Conservation (phyloP, 2,888 invertebrate genomes). For the Anoplius nigerrimus region DNA sequence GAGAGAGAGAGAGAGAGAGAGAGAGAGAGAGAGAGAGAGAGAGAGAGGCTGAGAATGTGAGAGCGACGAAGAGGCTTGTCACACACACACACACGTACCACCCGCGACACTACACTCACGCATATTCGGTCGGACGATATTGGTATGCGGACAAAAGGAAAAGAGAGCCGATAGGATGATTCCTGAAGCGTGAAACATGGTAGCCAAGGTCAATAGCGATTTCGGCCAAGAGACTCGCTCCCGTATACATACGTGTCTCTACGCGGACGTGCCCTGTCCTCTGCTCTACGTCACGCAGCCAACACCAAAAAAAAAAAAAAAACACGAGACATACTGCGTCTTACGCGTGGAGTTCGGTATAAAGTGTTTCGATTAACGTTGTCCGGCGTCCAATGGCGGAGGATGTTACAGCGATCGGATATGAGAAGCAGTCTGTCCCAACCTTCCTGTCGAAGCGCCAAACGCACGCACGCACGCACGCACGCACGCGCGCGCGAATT, state of each 20-base stretch:
- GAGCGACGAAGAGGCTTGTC: not conserved
- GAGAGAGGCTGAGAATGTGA: not conserved
- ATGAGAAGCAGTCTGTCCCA: too few relatives aligned
- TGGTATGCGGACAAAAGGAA: slow-evolving; percentile 10
- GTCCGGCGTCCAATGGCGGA: too few relatives aligned
- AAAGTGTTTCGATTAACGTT: too few relatives aligned
- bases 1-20: not conserved
- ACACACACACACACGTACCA: not conserved
- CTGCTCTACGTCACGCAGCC: too few relatives aligned
- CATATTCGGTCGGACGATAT: not conserved
- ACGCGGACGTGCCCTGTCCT: too few relatives aligned
- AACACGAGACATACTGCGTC: too few relatives aligned
- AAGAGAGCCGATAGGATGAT: slow-evolving; percentile 14
- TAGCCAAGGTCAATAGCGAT: slow-evolving; percentile 43
- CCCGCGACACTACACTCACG: too few relatives aligned
- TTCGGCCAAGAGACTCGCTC: slow-evolving; percentile 31
- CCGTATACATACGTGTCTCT: not conserved
- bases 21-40: not conserved
- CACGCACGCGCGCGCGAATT: slow-evolving; percentile 8
- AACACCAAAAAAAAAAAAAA: too few relatives aligned
- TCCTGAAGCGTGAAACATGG: slow-evolving; percentile 27
- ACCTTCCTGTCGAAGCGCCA: not conserved
- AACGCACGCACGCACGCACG: slow-evolving; percentile 12
- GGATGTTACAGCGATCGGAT: too few relatives aligned
- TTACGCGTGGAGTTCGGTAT: too few relatives aligned